Base-by-base conservation (phyloP, 2,797 vertebrate genomes). In the Poeciliopsis infans region DNA sequence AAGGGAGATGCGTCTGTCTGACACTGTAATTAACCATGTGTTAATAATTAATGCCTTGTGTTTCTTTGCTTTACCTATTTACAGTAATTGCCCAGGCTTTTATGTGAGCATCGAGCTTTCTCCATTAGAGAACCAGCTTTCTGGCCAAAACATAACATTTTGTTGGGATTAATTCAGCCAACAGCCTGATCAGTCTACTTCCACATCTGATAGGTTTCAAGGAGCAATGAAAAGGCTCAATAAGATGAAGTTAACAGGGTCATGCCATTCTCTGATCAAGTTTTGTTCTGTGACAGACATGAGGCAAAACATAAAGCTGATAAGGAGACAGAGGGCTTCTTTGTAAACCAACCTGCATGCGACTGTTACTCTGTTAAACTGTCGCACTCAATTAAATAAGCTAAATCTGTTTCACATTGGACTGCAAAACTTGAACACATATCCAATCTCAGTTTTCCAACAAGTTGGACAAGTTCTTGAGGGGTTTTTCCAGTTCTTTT, bases 1-100 rank as follows among this genome's bases (percentile, higher is more conserved):
- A 78, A 79, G 59, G 76, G 73, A 80, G 85, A 91, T 85, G 74
- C 31, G 78, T 80, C 82, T 78, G 81, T 72, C 51, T 83, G 86
- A 77, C 80, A 75, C 82, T 78, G 75, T 89, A 87, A 91, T 92
- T 87, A 89, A 64, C 72, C 72, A 72, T 39, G 85, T 88, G 75
- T 86, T 80, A 86, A 91, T 91, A 80, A 91, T 90, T 74, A 88
- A 88, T 84, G 74, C 7, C 51, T 23, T 55, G 64, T 77, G 83
- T 85, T 77, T 80, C 77, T 72, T 85, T 79, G 57, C 57, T 82
- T 83, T 31, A 75, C 83, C 86, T 73, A 53, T 85, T 79, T 72
- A 28, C 69, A 33, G 15, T 71, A 76, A 85, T 87, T 72, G 84
- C 64, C 55, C 59, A 75, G 74, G 2, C 36, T 82, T 72, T 77